These are phyloP conservation scores for Lepidurus packardi DNA, from an alignment of 1,140 invertebrate species.

Conservation along the genomic window DNA sequence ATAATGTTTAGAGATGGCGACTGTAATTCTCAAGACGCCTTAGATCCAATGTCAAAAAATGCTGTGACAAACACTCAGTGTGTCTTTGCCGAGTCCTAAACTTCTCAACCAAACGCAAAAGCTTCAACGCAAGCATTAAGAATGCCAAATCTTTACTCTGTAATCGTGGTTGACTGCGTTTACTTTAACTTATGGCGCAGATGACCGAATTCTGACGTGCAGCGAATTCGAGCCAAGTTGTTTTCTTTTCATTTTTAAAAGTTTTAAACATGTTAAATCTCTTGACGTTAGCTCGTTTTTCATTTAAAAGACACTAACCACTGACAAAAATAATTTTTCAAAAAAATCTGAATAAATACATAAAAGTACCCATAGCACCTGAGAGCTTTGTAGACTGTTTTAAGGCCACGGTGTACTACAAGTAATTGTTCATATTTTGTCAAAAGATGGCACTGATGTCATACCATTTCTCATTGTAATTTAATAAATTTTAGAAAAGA, in stretches of 20 bases:
- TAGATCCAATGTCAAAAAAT: not conserved
- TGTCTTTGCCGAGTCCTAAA: not conserved
- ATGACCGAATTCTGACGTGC: not conserved
- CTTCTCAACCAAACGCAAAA: not conserved
- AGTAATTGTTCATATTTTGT: too few species aligned
- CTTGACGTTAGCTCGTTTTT: too few species aligned
- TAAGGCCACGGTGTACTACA: too few species aligned
- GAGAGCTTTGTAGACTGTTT: too few species aligned
- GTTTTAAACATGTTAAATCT: not conserved
- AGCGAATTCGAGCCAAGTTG: not conserved
- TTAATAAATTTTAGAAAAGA: too few species aligned
- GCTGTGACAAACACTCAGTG: not conserved
- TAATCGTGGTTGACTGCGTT: not conserved
- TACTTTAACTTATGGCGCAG: not conserved
- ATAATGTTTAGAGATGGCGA: slow-evolving; percentile 11
- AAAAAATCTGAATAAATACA: too few species aligned
- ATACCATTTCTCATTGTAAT: too few species aligned
- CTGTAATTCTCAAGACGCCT: slow-evolving; percentile 4
- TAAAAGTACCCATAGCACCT: too few species aligned
- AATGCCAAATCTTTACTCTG: not conserved
- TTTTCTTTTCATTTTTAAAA: not conserved
- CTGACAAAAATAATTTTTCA: too few species aligned
- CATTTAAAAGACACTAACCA: too few species aligned
- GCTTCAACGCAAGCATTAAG: not conserved
- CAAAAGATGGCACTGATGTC: too few species aligned